phyloP scores from a whole-genome alignment of 2,888 invertebrate genomes.

The Apamea anceps region DNA sequence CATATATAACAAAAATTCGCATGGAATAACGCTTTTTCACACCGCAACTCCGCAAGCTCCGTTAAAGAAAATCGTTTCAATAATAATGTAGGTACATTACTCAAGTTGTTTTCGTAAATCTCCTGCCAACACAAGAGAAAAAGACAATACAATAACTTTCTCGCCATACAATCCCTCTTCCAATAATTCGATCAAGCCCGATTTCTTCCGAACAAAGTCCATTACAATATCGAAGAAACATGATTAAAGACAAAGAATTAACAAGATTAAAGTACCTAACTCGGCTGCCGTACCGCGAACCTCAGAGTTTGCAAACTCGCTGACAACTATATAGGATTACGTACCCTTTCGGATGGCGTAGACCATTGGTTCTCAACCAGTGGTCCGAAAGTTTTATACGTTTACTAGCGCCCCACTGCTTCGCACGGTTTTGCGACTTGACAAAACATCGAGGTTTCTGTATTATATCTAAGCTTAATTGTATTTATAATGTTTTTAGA shows the following conservation, averaged over 20 bases:
- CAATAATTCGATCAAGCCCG: constrained; percentile 34
- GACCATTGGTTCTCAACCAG: not conserved
- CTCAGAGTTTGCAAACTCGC: constrained; percentile 42
- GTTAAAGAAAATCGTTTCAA: not conserved
- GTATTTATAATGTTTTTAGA: not conserved
- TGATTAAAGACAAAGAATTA: constrained; percentile 47
- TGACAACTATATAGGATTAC: constrained; percentile 53
- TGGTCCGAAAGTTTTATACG: not conserved
- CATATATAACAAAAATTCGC: not conserved
- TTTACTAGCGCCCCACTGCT: not conserved
- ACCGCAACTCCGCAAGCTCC: too few relatives aligned
- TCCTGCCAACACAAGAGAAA: not conserved
- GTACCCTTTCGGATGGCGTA: constrained; percentile 19
- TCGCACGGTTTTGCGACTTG: not conserved
- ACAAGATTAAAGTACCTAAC: constrained; percentile 49
- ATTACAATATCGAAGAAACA: constrained; percentile 46
- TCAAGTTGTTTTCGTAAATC: constrained; percentile 13
- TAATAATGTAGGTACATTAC: not conserved
- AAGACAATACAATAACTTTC: constrained; percentile 21
- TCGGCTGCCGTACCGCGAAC: constrained; percentile 36
- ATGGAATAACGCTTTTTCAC: not conserved
- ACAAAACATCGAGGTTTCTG: not conserved
- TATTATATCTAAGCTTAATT: not conserved
- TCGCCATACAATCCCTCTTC: constrained; percentile 6
- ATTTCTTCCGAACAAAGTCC: constrained; percentile 31